Evolutionary conservation across 2,797 vertebrate genomes (phyloP).

Genomic region (Garrulus glandarius): DNA sequence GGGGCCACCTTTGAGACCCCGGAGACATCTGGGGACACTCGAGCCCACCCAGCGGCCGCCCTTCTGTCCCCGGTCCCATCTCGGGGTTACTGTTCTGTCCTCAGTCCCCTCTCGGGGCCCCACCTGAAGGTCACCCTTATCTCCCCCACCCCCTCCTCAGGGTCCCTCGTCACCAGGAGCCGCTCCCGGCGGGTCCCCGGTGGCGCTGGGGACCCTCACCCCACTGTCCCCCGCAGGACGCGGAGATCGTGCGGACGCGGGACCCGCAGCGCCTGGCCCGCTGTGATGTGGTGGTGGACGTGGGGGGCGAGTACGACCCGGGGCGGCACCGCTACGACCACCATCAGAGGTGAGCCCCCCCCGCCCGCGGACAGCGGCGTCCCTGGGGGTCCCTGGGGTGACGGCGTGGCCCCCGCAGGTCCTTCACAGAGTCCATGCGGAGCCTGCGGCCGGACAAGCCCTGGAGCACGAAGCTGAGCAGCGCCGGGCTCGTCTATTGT

Average conservation of each 20-base stretch:
- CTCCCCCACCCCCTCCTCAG: not conserved
- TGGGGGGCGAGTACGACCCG: slow-evolving; percentile 90
- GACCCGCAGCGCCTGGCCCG: slow-evolving; percentile 78
- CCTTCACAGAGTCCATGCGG: slow-evolving; percentile 84
- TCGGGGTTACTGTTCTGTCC: not conserved
- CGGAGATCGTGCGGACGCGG: slow-evolving; percentile 79
- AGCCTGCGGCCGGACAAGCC: slow-evolving; percentile 86
- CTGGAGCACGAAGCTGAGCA: slow-evolving; percentile 94
- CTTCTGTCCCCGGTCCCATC: too few relatives aligned
- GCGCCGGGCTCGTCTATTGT: slow-evolving; percentile 89
- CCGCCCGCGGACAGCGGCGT: rapidly evolving
- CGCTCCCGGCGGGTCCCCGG: not conserved
- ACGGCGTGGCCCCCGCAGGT: slow-evolving; percentile 66
- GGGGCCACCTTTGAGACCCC: not conserved
- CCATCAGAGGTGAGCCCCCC: slow-evolving; percentile 85
- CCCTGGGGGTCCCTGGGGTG: not conserved
- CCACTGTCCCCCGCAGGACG: not conserved
- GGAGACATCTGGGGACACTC: not conserved
- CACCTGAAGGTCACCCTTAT: too few relatives aligned
- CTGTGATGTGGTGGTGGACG: slow-evolving; percentile 93
- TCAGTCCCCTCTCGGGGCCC: not conserved
- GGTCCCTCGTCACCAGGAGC: not conserved
- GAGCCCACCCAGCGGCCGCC: too few relatives aligned
- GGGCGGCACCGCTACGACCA: slow-evolving; percentile 89
- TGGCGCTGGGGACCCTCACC: not conserved